Base-by-base conservation (phyloP, 2,888 invertebrate species). In the Eupithecia abbreviata region DNA sequence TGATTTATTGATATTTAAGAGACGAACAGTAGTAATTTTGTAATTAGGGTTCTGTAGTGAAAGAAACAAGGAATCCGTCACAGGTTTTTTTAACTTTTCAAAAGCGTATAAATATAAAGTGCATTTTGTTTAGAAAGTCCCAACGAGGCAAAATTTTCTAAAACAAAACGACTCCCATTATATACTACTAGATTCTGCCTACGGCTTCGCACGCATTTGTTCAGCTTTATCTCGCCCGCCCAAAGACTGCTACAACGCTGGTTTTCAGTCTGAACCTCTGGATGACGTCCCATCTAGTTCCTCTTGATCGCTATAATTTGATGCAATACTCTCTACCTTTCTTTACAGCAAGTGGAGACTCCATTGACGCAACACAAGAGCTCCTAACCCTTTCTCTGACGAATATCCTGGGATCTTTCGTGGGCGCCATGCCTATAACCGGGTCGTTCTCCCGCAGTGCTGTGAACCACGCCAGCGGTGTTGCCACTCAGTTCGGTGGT, bases 401-500 rank as follows among this genome's bases (percentile, higher is more conserved):
- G 80, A 99, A 98, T 88, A 96, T 98, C 67, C 92, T 98, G 65
- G 98, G 98, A 0, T 97, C 98, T 0, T 98, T 98, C 86, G 97
- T 98, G 72, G 97, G 97, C 3, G 98, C 98, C 0, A 98, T 98
- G 96, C 98, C 99, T 0, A 97, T 98, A 15, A 97, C 98, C 4
- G 98, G 98, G 6, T 98, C 98, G 0, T 98, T 98, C 91, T 98
- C 98, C 0, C 95, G 98, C 75, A 98, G 98, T 79, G 99, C 99
- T 42, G 98, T 99, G 0, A 99, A 99, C 93, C 98, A 98, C 86
- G 98, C 98, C n/a, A 98, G 98, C 87, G 98, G 98, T 0, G 98
- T 98, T 0, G 96, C 97, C 80, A 98, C 98, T 0, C 98, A 98
- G 15, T 96, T 98, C 80, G 98, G 98, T 51, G 98, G 98, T 76